Base-by-base conservation (phyloP, 2,113 vertebrate genomes). In the Lampris incognitus region DNA sequence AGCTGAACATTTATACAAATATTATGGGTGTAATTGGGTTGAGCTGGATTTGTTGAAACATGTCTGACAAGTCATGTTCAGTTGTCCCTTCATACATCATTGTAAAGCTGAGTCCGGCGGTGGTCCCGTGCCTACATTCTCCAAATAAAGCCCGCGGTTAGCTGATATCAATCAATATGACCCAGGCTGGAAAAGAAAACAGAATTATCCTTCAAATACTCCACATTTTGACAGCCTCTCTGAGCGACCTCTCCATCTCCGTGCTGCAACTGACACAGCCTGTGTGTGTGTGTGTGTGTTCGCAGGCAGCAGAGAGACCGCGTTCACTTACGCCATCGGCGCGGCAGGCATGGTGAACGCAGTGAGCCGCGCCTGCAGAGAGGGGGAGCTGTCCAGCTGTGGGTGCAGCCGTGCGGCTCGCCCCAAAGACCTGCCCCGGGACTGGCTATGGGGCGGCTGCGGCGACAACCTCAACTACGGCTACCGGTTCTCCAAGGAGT, bases 361-460 rank as follows among this genome's bases (percentile, higher is more conserved):
- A 56, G 96, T 99, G 91, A 98, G 97, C 91, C 95, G 97, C 0
- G 98, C 98, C 1, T 99, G 97, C 93, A 94, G 96, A 13, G 98
- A 99, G 90, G 98, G 98, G 36, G 98, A 99, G 92, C 96, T 99
- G 78, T 98, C 97, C 65, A 98, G 96, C 66, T 99, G 98, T 0
- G 97, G 98, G 86, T 99, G 98, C 93, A 99, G 97, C 85, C 93
- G 98, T 0, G 96, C 97, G 0, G 96, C 96, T 0, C 92, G 97
- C 4, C 98, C 98, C 75, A 97, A 97, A 92, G 98, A 99, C 75
- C 92, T 99, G 75, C 98, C 97, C 5, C 93, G 97, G 78, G 98
- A 99, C 91, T 99, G 98, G 98, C 95, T 99, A 74, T 99, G 98
- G 98, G 98, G 97, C 1, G 98, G 98, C 92, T 99, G 97, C 2